Evolutionary conservation across 2,888 invertebrate species (phyloP), one percentile per base, ranked within the genome.

Genomic region (Sclerodermus sp.): DNA sequence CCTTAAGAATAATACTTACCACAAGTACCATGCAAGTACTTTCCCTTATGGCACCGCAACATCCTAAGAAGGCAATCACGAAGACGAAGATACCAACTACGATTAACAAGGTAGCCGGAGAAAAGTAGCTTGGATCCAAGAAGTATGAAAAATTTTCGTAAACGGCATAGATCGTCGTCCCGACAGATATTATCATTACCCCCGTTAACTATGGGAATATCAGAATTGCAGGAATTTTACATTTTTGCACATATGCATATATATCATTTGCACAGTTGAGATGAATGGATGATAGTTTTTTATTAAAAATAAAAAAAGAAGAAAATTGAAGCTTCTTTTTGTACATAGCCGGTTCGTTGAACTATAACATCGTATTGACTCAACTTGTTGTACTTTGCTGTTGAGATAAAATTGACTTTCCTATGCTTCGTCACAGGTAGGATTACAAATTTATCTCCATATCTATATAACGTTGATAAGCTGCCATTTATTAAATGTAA

Each of bases 41-140:
- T 74, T 89, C 88, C 68, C 84, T 88, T 63, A 90, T 79, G 3
- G 91, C 92, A 29, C 93, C 93, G 62, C 89, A 88, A 78, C 91
- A 93, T 29, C 92, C 93, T 44, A 73, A 66, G 60, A 93, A 89
- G 62, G 90, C 84, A 0, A 92, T 89, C 12, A 93, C 83, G 44
- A 92, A 78, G 62, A 93, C 83, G 42, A 93, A 83, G 47, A 87
- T 81, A 0, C 93, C 93, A 34, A 91, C 83, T 12, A 88, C 84
- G 15, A 93, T 87, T 36, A 91, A 82, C 23, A 93, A 79, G 6
- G 87, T 84, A 0, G 92, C 89, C 0, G 91, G 90, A 1, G 89
- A 88, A 64, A 87, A 83, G 72, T 88, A 86, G 47, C 82, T 78
- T 14, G 81, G 76, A 76, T 82, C 81, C 65, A 87, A 78, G 64